Evolutionary conservation across 2,888 invertebrate genomes (phyloP).

Genomic region (Polydrusus pterygomalis): DNA sequence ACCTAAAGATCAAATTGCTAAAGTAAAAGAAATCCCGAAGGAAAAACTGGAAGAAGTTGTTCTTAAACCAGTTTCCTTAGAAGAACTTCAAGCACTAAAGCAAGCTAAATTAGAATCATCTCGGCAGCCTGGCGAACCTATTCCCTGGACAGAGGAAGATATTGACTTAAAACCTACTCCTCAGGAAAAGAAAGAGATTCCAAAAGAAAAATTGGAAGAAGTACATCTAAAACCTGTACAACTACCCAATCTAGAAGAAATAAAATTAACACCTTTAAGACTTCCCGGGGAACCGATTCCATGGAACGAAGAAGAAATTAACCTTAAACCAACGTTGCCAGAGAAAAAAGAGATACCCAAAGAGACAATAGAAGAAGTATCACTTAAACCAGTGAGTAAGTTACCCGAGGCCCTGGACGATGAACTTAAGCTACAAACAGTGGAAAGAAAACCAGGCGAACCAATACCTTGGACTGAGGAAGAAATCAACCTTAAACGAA

Average conservation of each 20-base stretch:
- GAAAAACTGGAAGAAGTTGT: constrained; percentile 73
- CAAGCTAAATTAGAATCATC: constrained; percentile 49
- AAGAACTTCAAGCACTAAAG: constrained; percentile 51
- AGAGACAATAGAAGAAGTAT: constrained; percentile 73
- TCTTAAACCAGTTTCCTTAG: constrained; percentile 48
- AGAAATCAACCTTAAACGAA: constrained; percentile 73
- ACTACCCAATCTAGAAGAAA: constrained; percentile 48
- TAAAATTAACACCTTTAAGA: constrained; percentile 42
- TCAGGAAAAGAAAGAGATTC: constrained; percentile 72
- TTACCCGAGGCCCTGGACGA: constrained; percentile 18
- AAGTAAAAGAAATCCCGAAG: constrained; percentile 74
- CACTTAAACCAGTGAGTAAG: constrained; percentile 71
- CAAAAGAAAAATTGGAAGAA: constrained; percentile 60
- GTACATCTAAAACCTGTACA: constrained; percentile 58
- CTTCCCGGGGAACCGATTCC: constrained; percentile 53
- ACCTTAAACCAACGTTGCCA: constrained; percentile 70
- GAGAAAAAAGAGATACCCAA: constrained; percentile 74
- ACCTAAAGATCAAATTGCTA: constrained; percentile 59
- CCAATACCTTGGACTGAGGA: constrained; percentile 78
- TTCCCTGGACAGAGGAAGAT: constrained; percentile 80
- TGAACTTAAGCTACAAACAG: neutral
- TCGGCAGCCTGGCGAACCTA: constrained; percentile 65
- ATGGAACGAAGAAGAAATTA: constrained; percentile 66
- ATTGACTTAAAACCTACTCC: constrained; percentile 72
- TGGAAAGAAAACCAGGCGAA: constrained; percentile 39